phyloP scores from a whole-genome alignment of 2,888 invertebrate genomes.

The Urechis unicinctus region DNA sequence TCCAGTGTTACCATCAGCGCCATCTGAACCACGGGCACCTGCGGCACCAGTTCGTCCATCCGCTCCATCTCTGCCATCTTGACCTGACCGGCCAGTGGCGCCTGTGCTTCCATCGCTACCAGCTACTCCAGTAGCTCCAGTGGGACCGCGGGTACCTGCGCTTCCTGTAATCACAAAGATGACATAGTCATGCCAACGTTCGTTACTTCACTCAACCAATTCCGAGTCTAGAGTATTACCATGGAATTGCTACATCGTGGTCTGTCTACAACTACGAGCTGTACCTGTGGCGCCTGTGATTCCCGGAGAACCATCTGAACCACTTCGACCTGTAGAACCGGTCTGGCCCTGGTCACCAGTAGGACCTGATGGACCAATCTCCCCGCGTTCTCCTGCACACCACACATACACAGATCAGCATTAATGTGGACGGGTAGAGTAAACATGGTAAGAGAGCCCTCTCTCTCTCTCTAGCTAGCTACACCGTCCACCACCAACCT shows the following conservation, averaged over 20 bases:
- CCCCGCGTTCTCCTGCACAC: background rate
- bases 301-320: background rate
- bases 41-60: constrained; percentile 11
- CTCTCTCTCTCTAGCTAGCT: background rate
- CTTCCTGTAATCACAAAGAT: background rate
- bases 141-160: background rate
- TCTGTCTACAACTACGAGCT: constrained; percentile 9
- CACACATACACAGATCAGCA: background rate
- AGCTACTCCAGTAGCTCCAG: background rate
- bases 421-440: too few species aligned
- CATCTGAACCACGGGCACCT: background rate
- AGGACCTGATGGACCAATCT: background rate
- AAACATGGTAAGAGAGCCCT: background rate
- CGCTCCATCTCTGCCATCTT: constrained; percentile 11
- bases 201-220: background rate
- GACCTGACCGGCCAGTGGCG: constrained; percentile 14
- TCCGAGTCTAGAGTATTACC: background rate
- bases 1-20: background rate
- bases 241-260: background rate
- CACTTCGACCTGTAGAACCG: background rate
- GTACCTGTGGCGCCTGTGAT: constrained; percentile 8
- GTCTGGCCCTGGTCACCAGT: background rate
- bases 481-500: background rate
- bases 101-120: constrained; percentile 5
- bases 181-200: background rate